Conservation (phyloP, 2,797 vertebrate genomes). For the Halcyon smyrnensis region DNA sequence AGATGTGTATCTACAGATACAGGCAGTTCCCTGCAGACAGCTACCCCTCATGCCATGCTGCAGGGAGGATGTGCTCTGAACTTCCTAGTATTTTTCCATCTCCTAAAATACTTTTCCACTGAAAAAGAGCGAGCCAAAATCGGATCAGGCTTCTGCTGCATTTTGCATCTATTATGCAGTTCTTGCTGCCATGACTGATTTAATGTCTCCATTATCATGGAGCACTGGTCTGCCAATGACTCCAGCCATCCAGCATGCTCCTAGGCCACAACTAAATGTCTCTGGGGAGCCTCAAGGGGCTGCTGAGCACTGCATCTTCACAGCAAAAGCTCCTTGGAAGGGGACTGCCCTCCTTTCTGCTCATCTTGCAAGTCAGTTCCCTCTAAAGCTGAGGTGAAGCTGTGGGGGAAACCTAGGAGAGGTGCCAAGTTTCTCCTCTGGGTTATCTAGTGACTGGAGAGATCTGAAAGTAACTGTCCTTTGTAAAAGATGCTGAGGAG, state of each 20-base stretch:
- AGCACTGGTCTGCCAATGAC: conserved; percentile 18
- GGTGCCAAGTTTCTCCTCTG: not conserved
- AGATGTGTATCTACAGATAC: not conserved
- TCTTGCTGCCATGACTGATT: conserved; percentile 63
- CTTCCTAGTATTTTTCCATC: conserved; percentile 48
- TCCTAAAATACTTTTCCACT: conserved; percentile 43
- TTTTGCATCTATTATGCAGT: conserved; percentile 69
- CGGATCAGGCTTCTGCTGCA: conserved; percentile 28
- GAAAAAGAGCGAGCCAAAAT: conserved; percentile 48
- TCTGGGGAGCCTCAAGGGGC: not conserved
- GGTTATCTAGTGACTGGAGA: not conserved
- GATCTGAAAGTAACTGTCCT: not conserved
- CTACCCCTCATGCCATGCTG: not conserved
- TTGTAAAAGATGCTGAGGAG: not conserved
- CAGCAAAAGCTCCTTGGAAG: not conserved
- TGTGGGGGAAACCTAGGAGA: not conserved
- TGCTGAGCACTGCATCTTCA: conserved; percentile 3
- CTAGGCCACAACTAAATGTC: not conserved
- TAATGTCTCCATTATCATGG: conserved; percentile 59
- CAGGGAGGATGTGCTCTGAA: not conserved
- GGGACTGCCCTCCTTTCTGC: not conserved
- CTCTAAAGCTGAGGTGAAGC: not conserved
- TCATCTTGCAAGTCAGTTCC: not conserved
- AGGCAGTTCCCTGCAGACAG: not conserved
- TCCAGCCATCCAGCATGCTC: not conserved